A percentile compares a stretch with the other conserved stretches of the same genome.
phyloP scores from a whole-genome alignment of 2,888 invertebrate species.

The Eupithecia abbreviata region DNA sequence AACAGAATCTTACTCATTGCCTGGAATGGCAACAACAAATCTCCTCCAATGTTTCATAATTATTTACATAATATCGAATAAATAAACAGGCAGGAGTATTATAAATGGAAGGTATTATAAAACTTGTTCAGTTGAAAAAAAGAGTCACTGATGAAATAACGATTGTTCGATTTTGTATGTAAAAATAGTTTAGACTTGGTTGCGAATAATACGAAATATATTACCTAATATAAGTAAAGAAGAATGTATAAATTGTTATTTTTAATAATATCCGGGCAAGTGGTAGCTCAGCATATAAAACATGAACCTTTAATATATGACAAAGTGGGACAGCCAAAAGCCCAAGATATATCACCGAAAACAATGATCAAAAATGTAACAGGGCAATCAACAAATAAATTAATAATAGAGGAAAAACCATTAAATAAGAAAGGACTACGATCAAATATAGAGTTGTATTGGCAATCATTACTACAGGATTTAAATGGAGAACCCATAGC shows the following conservation, averaged over 20 bases:
- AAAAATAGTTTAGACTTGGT: neutral
- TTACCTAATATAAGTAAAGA: neutral
- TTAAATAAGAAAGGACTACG: neutral
- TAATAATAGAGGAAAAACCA: neutral
- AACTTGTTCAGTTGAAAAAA: neutral
- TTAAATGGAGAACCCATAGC: neutral
- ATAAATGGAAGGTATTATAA: neutral
- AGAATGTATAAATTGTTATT: neutral
- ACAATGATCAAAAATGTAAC: neutral
- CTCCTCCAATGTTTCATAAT: constrained; percentile 1
- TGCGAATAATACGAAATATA: neutral
- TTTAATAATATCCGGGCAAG: neutral
- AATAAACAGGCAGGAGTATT: neutral
- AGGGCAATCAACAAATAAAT: neutral
- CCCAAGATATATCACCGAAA: neutral
- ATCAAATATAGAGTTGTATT: neutral
- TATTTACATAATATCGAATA: constrained; percentile 11
- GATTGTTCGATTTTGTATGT: neutral
- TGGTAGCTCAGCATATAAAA: neutral
- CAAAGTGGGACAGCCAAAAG: neutral
- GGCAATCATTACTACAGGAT: constrained; percentile 1
- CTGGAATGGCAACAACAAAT: constrained; percentile 1
- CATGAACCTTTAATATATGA: neutral
- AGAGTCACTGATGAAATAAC: neutral
- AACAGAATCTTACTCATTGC: neutral